A percentile compares a stretch with the other conserved stretches of the same genome.
Evolutionary conservation across 2,113 vertebrate species (phyloP).

Genomic region (Cinclus mexicanus): DNA sequence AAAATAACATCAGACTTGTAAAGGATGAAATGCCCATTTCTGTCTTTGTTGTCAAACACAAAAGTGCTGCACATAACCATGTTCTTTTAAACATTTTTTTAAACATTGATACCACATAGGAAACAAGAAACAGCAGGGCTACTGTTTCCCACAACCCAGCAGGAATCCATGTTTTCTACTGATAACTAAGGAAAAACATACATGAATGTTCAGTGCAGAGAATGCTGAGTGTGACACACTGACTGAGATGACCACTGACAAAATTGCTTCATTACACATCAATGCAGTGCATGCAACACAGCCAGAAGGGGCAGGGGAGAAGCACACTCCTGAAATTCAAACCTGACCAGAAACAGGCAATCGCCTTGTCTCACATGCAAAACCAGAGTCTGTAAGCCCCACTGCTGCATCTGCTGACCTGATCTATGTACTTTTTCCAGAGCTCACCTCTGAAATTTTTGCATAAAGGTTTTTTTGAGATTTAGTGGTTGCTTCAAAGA

Average conservation of each 20-base stretch:
- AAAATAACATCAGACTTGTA: not conserved
- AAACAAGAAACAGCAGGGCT: not conserved
- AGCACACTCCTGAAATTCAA: not conserved
- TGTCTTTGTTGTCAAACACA: not conserved
- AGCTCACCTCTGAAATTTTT: not conserved
- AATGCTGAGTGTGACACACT: not conserved
- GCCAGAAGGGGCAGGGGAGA: not conserved
- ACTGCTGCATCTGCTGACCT: not conserved
- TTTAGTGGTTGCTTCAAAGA: not conserved
- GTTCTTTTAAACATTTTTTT: not conserved
- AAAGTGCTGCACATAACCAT: not conserved
- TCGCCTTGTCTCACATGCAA: not conserved
- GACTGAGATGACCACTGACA: not conserved
- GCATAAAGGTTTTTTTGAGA: not conserved
- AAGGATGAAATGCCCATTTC: not conserved
- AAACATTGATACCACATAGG: not conserved
- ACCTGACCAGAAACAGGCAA: not conserved
- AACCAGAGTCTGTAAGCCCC: not conserved
- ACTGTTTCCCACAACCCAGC: not conserved
- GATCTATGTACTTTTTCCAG: not conserved
- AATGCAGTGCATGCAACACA: not conserved
- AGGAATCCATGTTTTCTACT: not conserved
- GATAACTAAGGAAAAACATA: not conserved
- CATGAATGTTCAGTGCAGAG: rapidly evolving
- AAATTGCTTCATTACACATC: not conserved